Evolutionary conservation across 1,140 invertebrate genomes (phyloP), one percentile per base, ranked within the genome.

Genomic region (Trachymyrmex septentrionalis): DNA sequence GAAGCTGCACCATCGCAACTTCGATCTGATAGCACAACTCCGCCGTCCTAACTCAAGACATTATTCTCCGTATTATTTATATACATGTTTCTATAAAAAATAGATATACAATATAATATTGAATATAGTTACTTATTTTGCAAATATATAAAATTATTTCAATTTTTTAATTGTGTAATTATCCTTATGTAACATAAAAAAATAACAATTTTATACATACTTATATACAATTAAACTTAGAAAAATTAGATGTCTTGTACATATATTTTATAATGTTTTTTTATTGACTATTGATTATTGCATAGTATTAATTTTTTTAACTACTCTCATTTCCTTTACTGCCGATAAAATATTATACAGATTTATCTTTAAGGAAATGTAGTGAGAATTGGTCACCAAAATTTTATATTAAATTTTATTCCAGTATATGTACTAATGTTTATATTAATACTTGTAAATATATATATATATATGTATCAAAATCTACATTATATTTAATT

Each of bases 1-100:
- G 98, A 98, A 92, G 97, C 98, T 91, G 96, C 97, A 64, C 97
- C 97, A 0, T 96, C 96, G 63, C 96, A 97, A 78, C 92, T 97
- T 7, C 94, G 96, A 57, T 95, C 96, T 0, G 96, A 97, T 78
- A 96, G 96, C 89, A 93, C 93, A 48, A 95, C 96, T 7, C 95
- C 96, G 4, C 93, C 95, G 59, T 95, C 95, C 67, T 95, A 91
- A 94, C 61, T 59, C 3, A 16, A 48, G 34, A 61, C 19, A 7
- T 59, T 53, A 19, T 55, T 59, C 34, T 53, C 12, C 16, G 9
- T n/a, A 71, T 81, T 38, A 55, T 48, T 67, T 59, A 44, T 59
- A 61, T 80, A 44, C 38, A 27, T 38, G 10, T 66, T 38, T 57
- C 3, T 82, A 34, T 71, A 21, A 12, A 21, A 44, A 73, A 50